Percentiles rank a stretch among this genome's conserved stretches.
phyloP scores from a whole-genome alignment of 23 tunicate species.

The Trididemnum nubilum region DNA sequence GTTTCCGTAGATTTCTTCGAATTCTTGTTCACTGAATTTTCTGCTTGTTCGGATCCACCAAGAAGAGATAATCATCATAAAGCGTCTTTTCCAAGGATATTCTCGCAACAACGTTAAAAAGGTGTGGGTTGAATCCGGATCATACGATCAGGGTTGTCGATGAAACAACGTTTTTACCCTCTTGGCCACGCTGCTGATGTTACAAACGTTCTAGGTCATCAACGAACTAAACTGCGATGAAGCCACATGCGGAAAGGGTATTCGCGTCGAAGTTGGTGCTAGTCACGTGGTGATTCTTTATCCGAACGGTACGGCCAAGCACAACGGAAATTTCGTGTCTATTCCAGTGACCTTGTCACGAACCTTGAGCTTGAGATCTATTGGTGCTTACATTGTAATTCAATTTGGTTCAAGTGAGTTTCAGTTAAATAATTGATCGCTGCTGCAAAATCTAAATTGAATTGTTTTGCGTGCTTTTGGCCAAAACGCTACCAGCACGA shows the following conservation, averaged over 20 bases:
- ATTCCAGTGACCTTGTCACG: conserved; percentile 46
- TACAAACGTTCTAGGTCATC: not conserved
- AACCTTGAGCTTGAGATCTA: conserved; percentile 31
- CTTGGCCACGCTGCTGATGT: too few species aligned
- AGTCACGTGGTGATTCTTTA: conserved; percentile 21
- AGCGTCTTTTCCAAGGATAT: too few species aligned
- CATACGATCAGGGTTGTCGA: too few species aligned
- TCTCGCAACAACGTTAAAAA: too few species aligned
- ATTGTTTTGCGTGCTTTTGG: too few species aligned
- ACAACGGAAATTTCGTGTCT: conserved; percentile 36
- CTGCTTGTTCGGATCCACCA: too few species aligned
- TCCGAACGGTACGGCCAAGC: conserved; percentile 59
- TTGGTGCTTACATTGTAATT: conserved; percentile 53
- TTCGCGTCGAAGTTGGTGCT: conserved; percentile 35
- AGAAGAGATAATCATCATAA: too few species aligned
- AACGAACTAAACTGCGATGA: not conserved
- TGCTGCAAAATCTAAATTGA: not conserved
- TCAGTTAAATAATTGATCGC: not conserved
- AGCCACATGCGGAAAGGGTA: conserved; percentile 36
- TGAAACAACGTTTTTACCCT: too few species aligned
- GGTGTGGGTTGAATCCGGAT: too few species aligned
- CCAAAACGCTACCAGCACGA: too few species aligned
- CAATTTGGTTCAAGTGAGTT: conserved; percentile 35
- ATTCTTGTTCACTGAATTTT: too few species aligned
- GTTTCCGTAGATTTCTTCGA: too few species aligned